These are phyloP conservation scores for Perognathus longimembris DNA, from an alignment of 2,113 vertebrate species.

Conservation along the genomic window DNA sequence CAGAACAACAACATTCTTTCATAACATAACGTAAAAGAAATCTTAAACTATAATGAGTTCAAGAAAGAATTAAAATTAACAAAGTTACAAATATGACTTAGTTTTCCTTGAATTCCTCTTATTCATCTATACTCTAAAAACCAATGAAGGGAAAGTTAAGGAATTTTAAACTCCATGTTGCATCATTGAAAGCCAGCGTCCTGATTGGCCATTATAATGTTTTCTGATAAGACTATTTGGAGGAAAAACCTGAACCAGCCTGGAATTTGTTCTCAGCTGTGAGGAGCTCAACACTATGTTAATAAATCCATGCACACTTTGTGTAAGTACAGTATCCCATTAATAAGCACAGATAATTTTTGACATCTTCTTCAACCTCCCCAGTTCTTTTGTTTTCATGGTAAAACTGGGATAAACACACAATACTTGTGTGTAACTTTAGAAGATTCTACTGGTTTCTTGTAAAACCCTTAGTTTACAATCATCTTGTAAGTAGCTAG, in stretches of 20 bases:
- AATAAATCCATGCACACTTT: background rate
- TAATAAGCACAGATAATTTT: background rate
- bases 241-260: background rate
- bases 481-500: background rate
- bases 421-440: background rate
- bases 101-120: background rate
- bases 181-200: background rate
- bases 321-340: accelerated
- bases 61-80: background rate
- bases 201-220: background rate
- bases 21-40: background rate
- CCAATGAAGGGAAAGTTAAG: background rate
- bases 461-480: background rate
- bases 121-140: background rate
- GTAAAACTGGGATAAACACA: background rate
- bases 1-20: background rate
- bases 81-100: background rate
- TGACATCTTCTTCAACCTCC: background rate
- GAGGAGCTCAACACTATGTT: background rate
- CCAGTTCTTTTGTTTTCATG: background rate
- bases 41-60: background rate
- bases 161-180: background rate
- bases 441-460: no score
- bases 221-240: background rate
- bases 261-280: background rate